Evolutionary conservation across 2,797 vertebrate species (phyloP).

Genomic region (Anableps anableps): DNA sequence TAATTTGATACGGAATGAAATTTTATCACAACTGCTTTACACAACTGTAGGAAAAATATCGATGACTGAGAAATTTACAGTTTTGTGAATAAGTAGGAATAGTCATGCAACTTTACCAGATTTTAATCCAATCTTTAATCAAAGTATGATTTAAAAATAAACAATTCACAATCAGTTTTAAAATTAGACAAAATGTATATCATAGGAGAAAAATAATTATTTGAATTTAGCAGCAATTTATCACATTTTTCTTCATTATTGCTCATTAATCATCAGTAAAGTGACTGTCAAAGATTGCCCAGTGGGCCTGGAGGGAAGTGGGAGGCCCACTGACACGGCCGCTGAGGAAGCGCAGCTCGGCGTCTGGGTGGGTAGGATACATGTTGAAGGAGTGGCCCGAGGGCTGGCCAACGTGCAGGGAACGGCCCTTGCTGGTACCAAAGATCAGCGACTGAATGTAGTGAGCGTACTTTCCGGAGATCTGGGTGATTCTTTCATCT

Average conservation of each 20-base stretch:
- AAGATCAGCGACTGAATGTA: constrained; percentile 38
- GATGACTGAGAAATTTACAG: not conserved
- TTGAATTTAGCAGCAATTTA: not conserved
- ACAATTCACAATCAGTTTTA: not conserved
- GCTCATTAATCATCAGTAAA: not conserved
- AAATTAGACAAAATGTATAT: not conserved
- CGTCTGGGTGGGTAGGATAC: constrained; percentile 17
- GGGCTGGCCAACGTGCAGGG: constrained; percentile 21
- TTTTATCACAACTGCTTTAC: not conserved
- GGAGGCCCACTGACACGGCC: not conserved
- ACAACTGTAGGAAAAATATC: not conserved
- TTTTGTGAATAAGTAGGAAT: not conserved
- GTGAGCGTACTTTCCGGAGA: constrained; percentile 40
- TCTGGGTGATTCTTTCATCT: constrained; percentile 37
- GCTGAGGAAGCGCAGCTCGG: constrained; percentile 52
- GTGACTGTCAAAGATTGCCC: constrained; percentile 12
- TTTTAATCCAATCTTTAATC: not conserved
- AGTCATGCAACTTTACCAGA: not conserved
- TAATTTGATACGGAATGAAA: not conserved
- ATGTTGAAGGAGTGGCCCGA: constrained; percentile 44
- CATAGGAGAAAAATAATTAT: not conserved
- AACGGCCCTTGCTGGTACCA: constrained; percentile 39
- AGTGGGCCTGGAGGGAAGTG: constrained; percentile 40
- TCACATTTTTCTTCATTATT: not conserved
- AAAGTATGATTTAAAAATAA: not conserved